phyloP scores from a whole-genome alignment of 2,797 vertebrate species.

The Gephyroberyx darwinii region DNA sequence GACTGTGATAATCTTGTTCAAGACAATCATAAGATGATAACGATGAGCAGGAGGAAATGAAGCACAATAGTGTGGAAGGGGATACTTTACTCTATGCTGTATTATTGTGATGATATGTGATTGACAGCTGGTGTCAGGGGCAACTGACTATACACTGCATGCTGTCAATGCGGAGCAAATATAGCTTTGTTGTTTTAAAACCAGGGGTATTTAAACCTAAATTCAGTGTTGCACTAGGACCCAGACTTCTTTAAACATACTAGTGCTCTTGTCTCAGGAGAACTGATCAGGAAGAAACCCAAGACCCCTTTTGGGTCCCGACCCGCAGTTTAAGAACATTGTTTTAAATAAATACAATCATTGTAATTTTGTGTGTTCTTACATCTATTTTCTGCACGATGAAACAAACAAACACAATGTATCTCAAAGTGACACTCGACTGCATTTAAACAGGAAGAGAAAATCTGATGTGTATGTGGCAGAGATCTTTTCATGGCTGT shows the following conservation, averaged over 20 bases:
- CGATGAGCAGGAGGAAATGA: conserved; percentile 56
- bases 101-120: conserved; percentile 15
- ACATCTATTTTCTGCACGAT: neutral
- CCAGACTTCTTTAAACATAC: neutral
- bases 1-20: conserved; percentile 59
- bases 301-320: neutral
- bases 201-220: neutral
- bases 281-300: neutral
- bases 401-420: neutral
- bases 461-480: neutral
- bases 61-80: conserved; percentile 38
- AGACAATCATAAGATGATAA: conserved; percentile 58
- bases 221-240: neutral
- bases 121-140: neutral
- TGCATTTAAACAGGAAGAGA: neutral
- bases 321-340: neutral
- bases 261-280: neutral
- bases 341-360: no score
- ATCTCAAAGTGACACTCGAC: neutral
- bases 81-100: conserved; percentile 19
- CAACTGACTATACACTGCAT: neutral
- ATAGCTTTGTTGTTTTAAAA: neutral
- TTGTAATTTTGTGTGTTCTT: neutral
- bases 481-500: neutral
- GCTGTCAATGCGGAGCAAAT: neutral